These are phyloP conservation scores for Sebastes glaucus DNA, from an alignment of 2,797 vertebrate genomes.

Conservation along the genomic window DNA sequence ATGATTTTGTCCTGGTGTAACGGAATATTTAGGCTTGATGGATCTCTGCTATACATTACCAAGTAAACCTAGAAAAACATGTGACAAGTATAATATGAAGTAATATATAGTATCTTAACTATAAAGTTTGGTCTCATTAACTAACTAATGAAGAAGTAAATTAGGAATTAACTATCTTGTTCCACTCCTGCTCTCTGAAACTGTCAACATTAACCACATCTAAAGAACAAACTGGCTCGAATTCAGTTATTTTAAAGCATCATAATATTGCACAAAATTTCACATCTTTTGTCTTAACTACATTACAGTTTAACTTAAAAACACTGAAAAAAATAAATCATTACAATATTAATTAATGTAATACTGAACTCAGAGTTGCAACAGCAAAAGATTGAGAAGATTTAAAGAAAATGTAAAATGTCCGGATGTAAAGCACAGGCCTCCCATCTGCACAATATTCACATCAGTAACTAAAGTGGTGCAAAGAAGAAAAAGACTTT, in stretches of 20 bases:
- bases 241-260: constrained; percentile 15
- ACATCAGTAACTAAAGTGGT: not conserved
- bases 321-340: not conserved
- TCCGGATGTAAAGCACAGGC: not conserved
- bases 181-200: constrained; percentile 5
- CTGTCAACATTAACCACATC: constrained; percentile 23
- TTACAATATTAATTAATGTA: not conserved
- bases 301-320: constrained; percentile 1
- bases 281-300: not conserved
- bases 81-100: not conserved
- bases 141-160: not conserved
- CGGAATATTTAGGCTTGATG: not conserved
- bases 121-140: constrained; percentile 6
- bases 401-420: not conserved
- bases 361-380: constrained; percentile 33
- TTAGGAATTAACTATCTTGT: not conserved
- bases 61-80: not conserved
- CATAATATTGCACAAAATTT: constrained; percentile 56
- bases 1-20: not conserved
- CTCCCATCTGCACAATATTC: not conserved
- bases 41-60: not conserved
- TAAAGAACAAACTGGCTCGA: not conserved
- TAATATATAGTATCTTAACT: not conserved
- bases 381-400: constrained; percentile 4
- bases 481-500: not conserved